Percentiles rank a stretch among this genome's conserved stretches.
These are phyloP conservation scores for Melitaea cinxia DNA, from an alignment of 1,140 invertebrate species.

Conservation along the genomic window DNA sequence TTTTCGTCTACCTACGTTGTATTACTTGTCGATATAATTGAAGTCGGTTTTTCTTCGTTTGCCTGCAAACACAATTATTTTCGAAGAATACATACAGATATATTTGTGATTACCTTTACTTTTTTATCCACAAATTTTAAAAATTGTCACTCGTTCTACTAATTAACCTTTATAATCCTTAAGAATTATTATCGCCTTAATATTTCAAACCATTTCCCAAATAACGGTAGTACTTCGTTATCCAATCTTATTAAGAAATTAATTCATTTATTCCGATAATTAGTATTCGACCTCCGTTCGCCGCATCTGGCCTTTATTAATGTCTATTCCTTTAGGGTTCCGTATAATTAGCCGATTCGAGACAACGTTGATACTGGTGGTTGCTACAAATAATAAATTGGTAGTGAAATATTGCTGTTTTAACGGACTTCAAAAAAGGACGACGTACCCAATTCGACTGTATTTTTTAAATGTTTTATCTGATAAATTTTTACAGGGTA, in stretches of 20 bases:
- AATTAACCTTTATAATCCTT: not conserved
- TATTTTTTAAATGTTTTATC: too few relatives aligned
- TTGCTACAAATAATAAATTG: not conserved
- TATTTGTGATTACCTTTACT: too few relatives aligned
- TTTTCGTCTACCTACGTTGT: too few relatives aligned
- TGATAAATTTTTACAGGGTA: too few relatives aligned
- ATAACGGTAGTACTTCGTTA: slow-evolving; percentile 15
- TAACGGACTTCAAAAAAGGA: too few relatives aligned
- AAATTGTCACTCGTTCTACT: not conserved
- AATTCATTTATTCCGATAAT: slow-evolving; percentile 48
- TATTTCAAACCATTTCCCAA: slow-evolving; percentile 7
- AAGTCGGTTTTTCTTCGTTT: too few relatives aligned
- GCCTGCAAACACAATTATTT: too few relatives aligned
- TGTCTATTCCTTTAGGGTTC: slow-evolving; percentile 24
- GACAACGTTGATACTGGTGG: not conserved
- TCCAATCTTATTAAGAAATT: slow-evolving; percentile 38
- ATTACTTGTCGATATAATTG: too few relatives aligned
- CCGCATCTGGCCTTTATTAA: slow-evolving; percentile 45
- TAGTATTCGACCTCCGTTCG: slow-evolving; percentile 42
- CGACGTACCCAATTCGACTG: too few relatives aligned
- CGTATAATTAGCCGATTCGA: slow-evolving; percentile 19
- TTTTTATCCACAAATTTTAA: too few relatives aligned
- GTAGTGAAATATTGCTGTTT: too few relatives aligned
- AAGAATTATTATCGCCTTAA: slow-evolving; percentile 1
- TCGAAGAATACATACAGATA: too few relatives aligned